These are phyloP conservation scores for Cantharis nigra DNA, from an alignment of 2,888 invertebrate genomes.

Conservation along the genomic window DNA sequence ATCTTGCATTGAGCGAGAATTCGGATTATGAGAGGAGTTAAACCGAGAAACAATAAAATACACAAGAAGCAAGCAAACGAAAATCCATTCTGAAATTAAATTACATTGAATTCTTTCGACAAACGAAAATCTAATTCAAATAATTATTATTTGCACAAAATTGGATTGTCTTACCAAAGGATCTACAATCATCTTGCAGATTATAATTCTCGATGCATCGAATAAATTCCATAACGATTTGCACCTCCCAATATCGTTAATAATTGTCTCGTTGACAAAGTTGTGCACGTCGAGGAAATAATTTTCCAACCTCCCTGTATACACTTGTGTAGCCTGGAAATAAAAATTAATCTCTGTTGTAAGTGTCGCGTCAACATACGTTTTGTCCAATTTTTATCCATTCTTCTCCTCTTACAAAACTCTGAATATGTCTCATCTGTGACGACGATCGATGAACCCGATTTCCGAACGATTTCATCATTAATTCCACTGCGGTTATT, in stretches of 20 bases:
- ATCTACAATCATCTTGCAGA: constrained; percentile 68
- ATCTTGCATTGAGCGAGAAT: constrained; percentile 49
- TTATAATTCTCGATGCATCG: constrained; percentile 64
- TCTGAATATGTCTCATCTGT: constrained; percentile 77
- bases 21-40: constrained; percentile 51
- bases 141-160: background rate
- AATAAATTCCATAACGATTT: constrained; percentile 73
- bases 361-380: constrained; percentile 55
- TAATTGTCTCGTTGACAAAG: constrained; percentile 67
- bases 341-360: background rate
- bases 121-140: background rate
- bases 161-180: constrained; percentile 61
- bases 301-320: constrained; percentile 36
- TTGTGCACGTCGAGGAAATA: constrained; percentile 62
- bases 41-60: constrained; percentile 50
- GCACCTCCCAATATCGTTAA: constrained; percentile 70
- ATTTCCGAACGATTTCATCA: constrained; percentile 71
- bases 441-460: constrained; percentile 74
- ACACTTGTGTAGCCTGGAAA: constrained; percentile 10
- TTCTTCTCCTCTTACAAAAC: constrained; percentile 74
- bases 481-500: constrained; percentile 75
- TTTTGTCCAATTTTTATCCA: constrained; percentile 68
- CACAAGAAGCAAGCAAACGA: constrained; percentile 49
- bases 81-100: constrained; percentile 47
- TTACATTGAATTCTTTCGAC: background rate